Base-by-base conservation (phyloP, 2,797 vertebrate species). In the Jordanella pulchra region DNA sequence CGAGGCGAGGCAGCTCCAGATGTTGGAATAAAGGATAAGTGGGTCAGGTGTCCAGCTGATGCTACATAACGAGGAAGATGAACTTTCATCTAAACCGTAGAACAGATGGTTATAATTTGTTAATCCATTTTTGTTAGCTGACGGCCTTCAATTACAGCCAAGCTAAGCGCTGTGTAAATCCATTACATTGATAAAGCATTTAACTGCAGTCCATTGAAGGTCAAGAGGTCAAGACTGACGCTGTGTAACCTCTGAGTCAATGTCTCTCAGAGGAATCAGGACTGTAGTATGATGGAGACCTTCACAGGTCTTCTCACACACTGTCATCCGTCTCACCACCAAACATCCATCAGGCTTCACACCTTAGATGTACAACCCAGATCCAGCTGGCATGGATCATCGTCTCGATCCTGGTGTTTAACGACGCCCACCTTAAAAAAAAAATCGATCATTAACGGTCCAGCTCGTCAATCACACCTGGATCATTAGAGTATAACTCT, bases 21-120 rank as follows among this genome's bases (percentile, higher is more conserved):
- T 89, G 90, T 89, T 80, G 30, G 73, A 76, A 67, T 81, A 65
- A 70, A 75, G 45, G 44, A 60, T 77, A 91, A 90, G 81, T 88
- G 83, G 89, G 86, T 90, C 88, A 89, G 84, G 82, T 77, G 83
- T 85, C 78, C 79, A 0, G 72, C 28, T 80, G 83, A 83, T 30
- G 58, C 12, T 7, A 63, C 60, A 42, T 6, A 4, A 42, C 23
- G 35, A 42, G 35, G 32, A 63, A 39, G 35, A 63, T 63, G 23
- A 42, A 63, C 60, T 63, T 63, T 42, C 39, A 2, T 42, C 35
- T 63, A n/a, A 63, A 63, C 32, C 60, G 25, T 3, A 13, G 12
- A 42, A 14, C 60, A 63, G 60, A 63, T 42, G 60, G 35, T n/a
- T 39, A 42, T 6, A 42, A 42, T 63, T 63, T 15, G 81, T 68